phyloP scores from a whole-genome alignment of 1,140 invertebrate species.

The Camponotus pennsylvanicus region DNA sequence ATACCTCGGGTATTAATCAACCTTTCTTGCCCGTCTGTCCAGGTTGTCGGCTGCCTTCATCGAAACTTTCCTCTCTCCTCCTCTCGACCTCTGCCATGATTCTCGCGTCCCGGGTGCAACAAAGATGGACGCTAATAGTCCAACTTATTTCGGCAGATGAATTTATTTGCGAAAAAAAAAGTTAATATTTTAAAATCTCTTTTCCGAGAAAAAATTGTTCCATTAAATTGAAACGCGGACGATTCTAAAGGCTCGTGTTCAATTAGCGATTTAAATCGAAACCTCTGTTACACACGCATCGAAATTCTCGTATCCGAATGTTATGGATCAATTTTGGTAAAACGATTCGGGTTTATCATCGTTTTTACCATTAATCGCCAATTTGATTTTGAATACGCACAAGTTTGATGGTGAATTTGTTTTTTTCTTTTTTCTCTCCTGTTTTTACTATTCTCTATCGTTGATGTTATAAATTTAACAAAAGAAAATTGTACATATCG shows the following conservation, averaged over 20 bases:
- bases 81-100: not conserved
- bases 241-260: constrained; percentile 21
- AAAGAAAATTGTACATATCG: constrained; percentile 35
- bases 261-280: constrained; percentile 70
- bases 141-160: constrained; percentile 34
- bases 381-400: constrained; percentile 10
- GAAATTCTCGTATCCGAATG: constrained; percentile 3
- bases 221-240: constrained; percentile 47
- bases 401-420: not conserved
- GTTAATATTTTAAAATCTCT: not conserved
- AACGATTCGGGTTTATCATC: constrained; percentile 49
- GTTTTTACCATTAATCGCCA: constrained; percentile 52
- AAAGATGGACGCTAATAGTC: constrained; percentile 46
- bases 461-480: constrained; percentile 45
- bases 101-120: constrained; percentile 16
- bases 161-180: constrained; percentile 5
- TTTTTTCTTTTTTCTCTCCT: not conserved
- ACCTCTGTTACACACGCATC: constrained; percentile 48
- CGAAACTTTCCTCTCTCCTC: constrained; percentile 37
- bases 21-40: constrained; percentile 76
- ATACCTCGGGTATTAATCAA: constrained; percentile 82
- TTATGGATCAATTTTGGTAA: constrained; percentile 55
- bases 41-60: constrained; percentile 47
- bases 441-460: constrained; percentile 6
- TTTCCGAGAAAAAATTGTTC: constrained; percentile 6